These are phyloP conservation scores for Pediacus dermestoides DNA, from an alignment of 2,888 invertebrate species.

Conservation along the genomic window DNA sequence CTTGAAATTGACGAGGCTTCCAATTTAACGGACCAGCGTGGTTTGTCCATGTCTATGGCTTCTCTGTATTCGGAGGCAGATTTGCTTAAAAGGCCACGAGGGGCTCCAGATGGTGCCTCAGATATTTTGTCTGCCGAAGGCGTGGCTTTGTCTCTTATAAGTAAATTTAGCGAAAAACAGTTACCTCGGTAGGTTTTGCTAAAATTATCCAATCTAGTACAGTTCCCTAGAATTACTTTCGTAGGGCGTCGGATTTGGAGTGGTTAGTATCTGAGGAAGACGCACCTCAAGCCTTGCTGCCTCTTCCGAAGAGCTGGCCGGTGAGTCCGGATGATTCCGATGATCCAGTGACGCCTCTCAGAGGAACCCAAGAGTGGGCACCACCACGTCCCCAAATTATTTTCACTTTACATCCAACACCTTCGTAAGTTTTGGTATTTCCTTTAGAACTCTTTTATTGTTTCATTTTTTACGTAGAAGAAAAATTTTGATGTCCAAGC, in stretches of 20 bases:
- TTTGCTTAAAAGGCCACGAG: conserved; percentile 46
- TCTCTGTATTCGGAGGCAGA: conserved; percentile 61
- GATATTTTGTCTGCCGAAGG: conserved; percentile 67
- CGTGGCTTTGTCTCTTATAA: conserved; percentile 72
- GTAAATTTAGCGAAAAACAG: conserved; percentile 71
- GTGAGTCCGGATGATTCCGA: conserved; percentile 64
- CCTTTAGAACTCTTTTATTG: conserved; percentile 3
- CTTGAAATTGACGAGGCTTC: conserved; percentile 52
- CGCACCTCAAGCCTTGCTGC: conserved; percentile 72
- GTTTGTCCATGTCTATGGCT: conserved; percentile 61
- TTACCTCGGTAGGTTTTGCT: conserved; percentile 54
- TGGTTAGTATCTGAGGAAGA: conserved; percentile 79
- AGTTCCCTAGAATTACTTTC: too few relatives aligned
- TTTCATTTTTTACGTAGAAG: conserved; percentile 56
- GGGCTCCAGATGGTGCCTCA: conserved; percentile 51
- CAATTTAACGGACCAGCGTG: conserved; percentile 49
- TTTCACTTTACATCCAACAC: conserved; percentile 68
- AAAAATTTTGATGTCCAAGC: conserved; percentile 62
- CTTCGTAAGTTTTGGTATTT: conserved; percentile 56
- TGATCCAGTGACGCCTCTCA: conserved; percentile 52
- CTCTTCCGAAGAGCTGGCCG: conserved; percentile 69
- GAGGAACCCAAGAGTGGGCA: conserved; percentile 80
- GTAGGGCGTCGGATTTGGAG: conserved; percentile 68
- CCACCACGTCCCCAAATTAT: conserved; percentile 81
- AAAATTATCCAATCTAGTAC: conserved; percentile 3